Base-by-base conservation (phyloP, 2,888 invertebrate species). In the Pseudoips prasinana region DNA sequence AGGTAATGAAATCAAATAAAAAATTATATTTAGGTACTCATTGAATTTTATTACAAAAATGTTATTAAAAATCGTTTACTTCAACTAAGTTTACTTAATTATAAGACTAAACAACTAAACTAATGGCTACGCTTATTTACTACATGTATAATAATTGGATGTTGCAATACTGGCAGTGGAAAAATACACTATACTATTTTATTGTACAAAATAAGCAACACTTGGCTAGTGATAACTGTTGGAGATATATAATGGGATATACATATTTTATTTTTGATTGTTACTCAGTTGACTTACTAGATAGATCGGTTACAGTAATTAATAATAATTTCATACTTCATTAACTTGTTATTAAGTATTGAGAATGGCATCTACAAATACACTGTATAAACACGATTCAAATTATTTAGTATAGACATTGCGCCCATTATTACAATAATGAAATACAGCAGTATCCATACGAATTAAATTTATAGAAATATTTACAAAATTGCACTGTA, bases 81-180 rank as follows among this genome's bases (percentile, higher is more conserved):
- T 57, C 49, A 81, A 81, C 78, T 83, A 81, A 77, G 64, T 73
- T 73, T 66, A 54, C 68, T 69, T 73, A 73, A 47, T 43, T 61
- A 52, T 70, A 65, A 52, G 67, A 69, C 38, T 45, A 55, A 58
- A 37, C n/a, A 66, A 66, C 66, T 78, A 80, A 58, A 56, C 73
- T 74, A 77, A 39, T 33, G 22, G 9, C 68, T 70, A 66, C 51
- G 41, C 63, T 76, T 68, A 67, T 18, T 30, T 29, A 39, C 52
- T 59, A 53, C 63, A 60, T 57, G 47, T 68, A 64, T 65, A 64
- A 55, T 62, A 74, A 67, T 78, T 78, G 75, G 71, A 82, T 85
- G 77, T 77, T 80, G 80, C 80, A 88, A 89, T 89, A 88, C 89
- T 89, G 88, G 89, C 89, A 89, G 89, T 89, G 89, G 78, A 86